phyloP scores from a whole-genome alignment of 2,113 vertebrate genomes.

The Hemiscyllium ocellatum region DNA sequence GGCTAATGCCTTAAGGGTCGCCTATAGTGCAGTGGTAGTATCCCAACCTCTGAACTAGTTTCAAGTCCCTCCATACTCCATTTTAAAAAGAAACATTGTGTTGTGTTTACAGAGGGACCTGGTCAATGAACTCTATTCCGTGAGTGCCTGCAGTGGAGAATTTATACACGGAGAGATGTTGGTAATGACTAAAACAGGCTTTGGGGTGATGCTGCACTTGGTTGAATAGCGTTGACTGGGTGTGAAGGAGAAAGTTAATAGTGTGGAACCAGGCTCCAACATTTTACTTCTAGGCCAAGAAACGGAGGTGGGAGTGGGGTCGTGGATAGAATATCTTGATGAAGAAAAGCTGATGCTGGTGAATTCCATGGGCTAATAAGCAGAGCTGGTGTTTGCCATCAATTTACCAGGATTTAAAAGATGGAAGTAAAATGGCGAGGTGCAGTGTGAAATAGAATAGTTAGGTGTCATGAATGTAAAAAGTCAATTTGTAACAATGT shows the following conservation, averaged over 20 bases:
- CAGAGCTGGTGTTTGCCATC: not conserved
- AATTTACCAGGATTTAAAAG: not conserved
- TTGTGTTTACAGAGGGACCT: not conserved
- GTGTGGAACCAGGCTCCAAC: not conserved
- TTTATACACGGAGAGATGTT: not conserved
- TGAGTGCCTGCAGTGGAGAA: not conserved
- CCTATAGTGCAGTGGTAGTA: no score
- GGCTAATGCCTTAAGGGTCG: no score
- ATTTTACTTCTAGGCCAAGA: no score
- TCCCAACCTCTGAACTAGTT: no score
- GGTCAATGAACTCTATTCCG: not conserved
- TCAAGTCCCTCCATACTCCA: no score
- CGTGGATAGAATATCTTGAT: not conserved
- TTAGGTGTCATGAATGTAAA: not conserved
- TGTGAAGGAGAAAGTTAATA: not conserved
- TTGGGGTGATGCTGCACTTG: not conserved
- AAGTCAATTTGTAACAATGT: not conserved
- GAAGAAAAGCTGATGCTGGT: not conserved
- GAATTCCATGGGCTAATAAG: not conserved
- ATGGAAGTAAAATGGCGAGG: not conserved
- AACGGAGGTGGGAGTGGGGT: not conserved
- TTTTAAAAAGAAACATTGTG: no score
- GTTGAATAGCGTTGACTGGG: not conserved
- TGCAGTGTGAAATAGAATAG: not conserved
- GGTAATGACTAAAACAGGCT: no score